Evolutionary conservation across 2,113 vertebrate species (phyloP).

Genomic region (Bubo blakistoni): DNA sequence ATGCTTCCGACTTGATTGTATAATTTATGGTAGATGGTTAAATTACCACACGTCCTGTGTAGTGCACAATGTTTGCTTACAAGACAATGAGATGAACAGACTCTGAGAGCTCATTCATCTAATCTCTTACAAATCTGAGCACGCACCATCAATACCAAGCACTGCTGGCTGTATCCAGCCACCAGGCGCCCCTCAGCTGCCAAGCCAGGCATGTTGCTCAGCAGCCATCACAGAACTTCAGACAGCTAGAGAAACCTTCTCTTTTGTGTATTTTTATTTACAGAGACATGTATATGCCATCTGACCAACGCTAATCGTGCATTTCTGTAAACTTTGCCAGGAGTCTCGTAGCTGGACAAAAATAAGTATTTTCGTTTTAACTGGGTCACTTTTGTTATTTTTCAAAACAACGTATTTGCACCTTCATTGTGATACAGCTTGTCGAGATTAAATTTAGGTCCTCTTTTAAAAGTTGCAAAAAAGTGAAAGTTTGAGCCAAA

Average conservation of each 20-base stretch:
- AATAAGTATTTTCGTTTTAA: background rate
- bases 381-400: background rate
- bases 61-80: background rate
- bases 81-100: constrained; percentile 11
- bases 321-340: background rate
- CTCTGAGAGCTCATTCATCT: constrained; percentile 19
- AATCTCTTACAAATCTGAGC: background rate
- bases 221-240: background rate
- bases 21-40: constrained; percentile 13
- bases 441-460: background rate
- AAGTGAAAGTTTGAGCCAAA: background rate
- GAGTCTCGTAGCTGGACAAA: background rate
- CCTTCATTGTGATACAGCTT: background rate
- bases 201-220: background rate
- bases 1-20: constrained; percentile 18
- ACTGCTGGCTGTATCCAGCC: background rate
- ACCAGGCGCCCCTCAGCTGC: background rate
- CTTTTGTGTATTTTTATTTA: background rate
- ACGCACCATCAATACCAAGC: background rate
- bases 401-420: background rate
- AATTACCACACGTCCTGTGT: background rate
- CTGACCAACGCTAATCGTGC: background rate
- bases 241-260: background rate
- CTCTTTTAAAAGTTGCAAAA: background rate
- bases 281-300: background rate